Conservation (phyloP, 2,888 invertebrate genomes). For the Ariolimax columbianus region DNA sequence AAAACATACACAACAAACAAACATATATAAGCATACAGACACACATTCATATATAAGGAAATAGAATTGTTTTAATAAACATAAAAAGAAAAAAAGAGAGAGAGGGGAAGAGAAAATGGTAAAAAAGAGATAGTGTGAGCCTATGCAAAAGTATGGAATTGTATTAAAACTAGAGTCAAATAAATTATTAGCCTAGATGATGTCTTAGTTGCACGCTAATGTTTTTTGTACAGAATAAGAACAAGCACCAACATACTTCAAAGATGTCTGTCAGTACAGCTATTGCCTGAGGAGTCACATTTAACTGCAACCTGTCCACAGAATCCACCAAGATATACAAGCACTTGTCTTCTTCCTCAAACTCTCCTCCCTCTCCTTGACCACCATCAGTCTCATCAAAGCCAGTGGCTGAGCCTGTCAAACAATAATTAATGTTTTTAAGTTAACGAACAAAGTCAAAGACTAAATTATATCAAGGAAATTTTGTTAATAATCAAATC, state of each 20-base stretch:
- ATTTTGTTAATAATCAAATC: background rate
- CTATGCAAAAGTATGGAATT: too few relatives aligned
- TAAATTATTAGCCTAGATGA: too few relatives aligned
- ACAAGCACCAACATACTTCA: slow-evolving; percentile 64
- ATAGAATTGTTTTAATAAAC: too few relatives aligned
- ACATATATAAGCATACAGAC: too few relatives aligned
- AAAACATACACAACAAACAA: too few relatives aligned
- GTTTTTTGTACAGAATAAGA: background rate
- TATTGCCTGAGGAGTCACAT: slow-evolving; percentile 85
- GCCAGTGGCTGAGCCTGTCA: slow-evolving; percentile 44
- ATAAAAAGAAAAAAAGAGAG: too few relatives aligned
- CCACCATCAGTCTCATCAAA: slow-evolving; percentile 58
- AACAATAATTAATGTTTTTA: background rate
- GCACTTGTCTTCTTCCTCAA: slow-evolving; percentile 77
- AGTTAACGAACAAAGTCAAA: background rate
- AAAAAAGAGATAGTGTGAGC: too few relatives aligned
- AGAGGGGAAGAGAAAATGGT: too few relatives aligned
- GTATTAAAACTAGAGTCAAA: too few relatives aligned
- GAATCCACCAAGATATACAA: slow-evolving; percentile 86
- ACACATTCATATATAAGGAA: too few relatives aligned
- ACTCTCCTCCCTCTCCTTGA: slow-evolving; percentile 49
- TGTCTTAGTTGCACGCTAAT: too few relatives aligned
- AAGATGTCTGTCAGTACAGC: slow-evolving; percentile 81
- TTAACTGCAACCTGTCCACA: slow-evolving; percentile 84
- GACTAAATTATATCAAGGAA: background rate